Base-by-base conservation (phyloP, 2,113 vertebrate species). In the Pipa parva region DNA sequence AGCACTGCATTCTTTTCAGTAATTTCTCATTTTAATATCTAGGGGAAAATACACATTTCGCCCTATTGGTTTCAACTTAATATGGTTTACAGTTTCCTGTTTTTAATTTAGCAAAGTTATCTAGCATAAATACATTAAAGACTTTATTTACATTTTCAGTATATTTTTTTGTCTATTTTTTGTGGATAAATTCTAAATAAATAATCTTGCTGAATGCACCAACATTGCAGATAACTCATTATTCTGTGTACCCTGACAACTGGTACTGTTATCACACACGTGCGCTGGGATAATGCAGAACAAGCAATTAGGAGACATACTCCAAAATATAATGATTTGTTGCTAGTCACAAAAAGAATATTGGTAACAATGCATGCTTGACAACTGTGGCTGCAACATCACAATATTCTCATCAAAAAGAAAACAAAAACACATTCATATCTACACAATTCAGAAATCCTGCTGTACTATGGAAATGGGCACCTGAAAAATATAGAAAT, bases 261-360 rank as follows among this genome's bases (percentile, higher is more conserved):
- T 51, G 21, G 46, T n/a, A 27, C 60, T 50, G 59, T 61, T 49
- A 63, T 63, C 46, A 63, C 60, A 63, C 27, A 9, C 48, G 26
- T 24, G 48, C 61, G 28, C 25, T 18, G 51, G 51, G 26, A 54
- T 7, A 13, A 13, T 25, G 61, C 24, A 21, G 3, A 52, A 8
- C 29, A 52, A 29, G 21, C 61, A 52, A 51, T 63, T 51, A 31
- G 20, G 48, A 25, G 42, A 13, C 60, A 25, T 36, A 22, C 31
- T 49, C 9, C 46, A n/a, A 20, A 1, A 18, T 18, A 21, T 29
- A 36, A 52, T 37, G 48, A 63, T 33, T 18, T 11, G 31, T 27
- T 52, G 29, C 5, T 18, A 18, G 29, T 12, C 27, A 51, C 10
- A 33, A 21, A 12, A 63, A 36, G 27, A 45, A 20, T 45, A 25